These are phyloP conservation scores for Grapholita molesta DNA, from an alignment of 1,140 invertebrate species.

Conservation along the genomic window DNA sequence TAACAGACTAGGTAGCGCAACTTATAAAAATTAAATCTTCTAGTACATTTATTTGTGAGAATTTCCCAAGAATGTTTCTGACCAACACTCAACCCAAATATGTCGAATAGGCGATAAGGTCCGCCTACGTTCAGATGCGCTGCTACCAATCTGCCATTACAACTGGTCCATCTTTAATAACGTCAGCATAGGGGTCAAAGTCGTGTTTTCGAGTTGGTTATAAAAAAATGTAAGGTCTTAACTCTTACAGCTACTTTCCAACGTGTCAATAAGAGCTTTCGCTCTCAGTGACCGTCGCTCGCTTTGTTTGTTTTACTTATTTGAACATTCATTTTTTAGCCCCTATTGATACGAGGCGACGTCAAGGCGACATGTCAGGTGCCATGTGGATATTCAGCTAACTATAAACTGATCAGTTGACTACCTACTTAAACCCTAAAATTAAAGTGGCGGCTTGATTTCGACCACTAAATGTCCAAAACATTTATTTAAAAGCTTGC, in stretches of 20 bases:
- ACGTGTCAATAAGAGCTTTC: conserved; percentile 72
- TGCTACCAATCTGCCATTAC: conserved; percentile 1
- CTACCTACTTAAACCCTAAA: too few species aligned
- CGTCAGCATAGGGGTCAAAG: conserved; percentile 19
- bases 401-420: neutral
- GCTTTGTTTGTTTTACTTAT: conserved; percentile 61
- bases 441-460: too few species aligned
- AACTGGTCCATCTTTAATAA: conserved; percentile 7
- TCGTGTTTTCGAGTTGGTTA: conserved; percentile 1
- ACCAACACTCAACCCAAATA: conserved; percentile 43
- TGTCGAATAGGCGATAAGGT: conserved; percentile 38
- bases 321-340: conserved; percentile 48
- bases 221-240: conserved; percentile 35
- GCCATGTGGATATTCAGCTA: neutral
- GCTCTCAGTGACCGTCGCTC: conserved; percentile 61
- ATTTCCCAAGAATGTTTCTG: conserved; percentile 27
- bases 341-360: conserved; percentile 25
- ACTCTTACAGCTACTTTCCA: conserved; percentile 53
- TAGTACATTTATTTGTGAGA: conserved; percentile 11
- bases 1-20: too few species aligned
- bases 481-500: too few species aligned
- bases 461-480: too few species aligned
- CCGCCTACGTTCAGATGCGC: conserved; percentile 32
- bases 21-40: neutral
- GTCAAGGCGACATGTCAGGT: neutral